Conservation (phyloP, 2,888 invertebrate genomes). For the Hydrotaea diabolus region DNA sequence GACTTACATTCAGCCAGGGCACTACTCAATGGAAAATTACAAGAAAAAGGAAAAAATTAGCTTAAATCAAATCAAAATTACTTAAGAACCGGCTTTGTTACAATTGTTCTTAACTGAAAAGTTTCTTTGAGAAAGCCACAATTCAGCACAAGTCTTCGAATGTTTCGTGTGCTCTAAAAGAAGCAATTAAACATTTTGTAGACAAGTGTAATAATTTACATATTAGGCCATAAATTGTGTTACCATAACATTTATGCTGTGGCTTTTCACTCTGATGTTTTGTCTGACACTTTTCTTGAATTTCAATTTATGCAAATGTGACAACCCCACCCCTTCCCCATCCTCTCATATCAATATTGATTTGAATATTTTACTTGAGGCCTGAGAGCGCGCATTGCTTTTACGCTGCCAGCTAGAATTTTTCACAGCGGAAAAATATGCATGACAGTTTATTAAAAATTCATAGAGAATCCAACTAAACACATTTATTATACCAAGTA, state of each 20-base stretch:
- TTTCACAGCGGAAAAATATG: not conserved
- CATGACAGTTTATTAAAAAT: conserved; percentile 28
- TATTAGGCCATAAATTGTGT: conserved; percentile 9
- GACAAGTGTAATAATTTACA: not conserved
- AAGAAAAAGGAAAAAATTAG: too few species aligned
- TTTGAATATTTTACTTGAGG: not conserved
- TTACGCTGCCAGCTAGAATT: not conserved
- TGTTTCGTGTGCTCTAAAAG: too few species aligned
- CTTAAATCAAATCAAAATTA: too few species aligned
- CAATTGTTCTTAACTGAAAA: too few species aligned
- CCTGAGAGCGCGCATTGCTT: too few species aligned
- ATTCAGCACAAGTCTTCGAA: too few species aligned
- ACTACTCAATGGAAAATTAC: too few species aligned
- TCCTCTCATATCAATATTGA: not conserved
- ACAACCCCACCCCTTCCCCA: not conserved
- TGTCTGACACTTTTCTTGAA: conserved; percentile 34
- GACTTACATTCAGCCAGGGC: too few species aligned
- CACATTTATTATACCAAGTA: not conserved
- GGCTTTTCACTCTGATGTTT: not conserved
- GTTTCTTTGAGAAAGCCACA: too few species aligned
- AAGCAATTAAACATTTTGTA: not conserved
- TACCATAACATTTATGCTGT: not conserved
- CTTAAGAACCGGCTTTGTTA: too few species aligned
- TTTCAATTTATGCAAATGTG: conserved; percentile 34
- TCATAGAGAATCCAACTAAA: conserved; percentile 9